Conservation (phyloP, 1,140 invertebrate genomes). For the Aphaenogaster ashmeadi region DNA sequence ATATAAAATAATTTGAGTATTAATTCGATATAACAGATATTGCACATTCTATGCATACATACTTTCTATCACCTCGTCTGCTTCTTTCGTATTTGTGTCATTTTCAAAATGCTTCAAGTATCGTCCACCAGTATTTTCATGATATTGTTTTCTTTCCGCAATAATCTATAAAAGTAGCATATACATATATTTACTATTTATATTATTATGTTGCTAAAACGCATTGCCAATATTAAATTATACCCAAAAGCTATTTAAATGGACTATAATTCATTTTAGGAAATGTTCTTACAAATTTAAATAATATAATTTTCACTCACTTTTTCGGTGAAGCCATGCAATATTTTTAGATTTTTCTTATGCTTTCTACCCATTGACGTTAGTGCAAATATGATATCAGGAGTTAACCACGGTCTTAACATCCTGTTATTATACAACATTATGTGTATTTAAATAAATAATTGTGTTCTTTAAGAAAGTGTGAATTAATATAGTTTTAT, state of each 20-base stretch:
- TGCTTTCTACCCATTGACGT: constrained; percentile 86
- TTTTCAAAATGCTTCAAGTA: constrained; percentile 61
- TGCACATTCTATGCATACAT: neutral
- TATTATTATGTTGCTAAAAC: neutral
- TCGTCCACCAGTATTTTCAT: constrained; percentile 67
- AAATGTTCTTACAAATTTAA: neutral
- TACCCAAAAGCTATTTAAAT: too few relatives aligned
- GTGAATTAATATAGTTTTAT: neutral
- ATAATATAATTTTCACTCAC: constrained; percentile 83
- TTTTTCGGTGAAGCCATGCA: constrained; percentile 91
- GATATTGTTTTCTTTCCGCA: constrained; percentile 78
- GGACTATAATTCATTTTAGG: neutral
- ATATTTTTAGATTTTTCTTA: constrained; percentile 88
- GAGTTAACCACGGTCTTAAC: constrained; percentile 89
- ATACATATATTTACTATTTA: neutral
- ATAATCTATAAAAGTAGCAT: constrained; percentile 77
- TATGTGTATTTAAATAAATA: neutral
- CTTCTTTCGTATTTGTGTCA: neutral
- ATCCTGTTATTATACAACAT: constrained; percentile 67
- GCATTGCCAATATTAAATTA: neutral
- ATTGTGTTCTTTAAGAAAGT: neutral
- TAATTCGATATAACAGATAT: neutral
- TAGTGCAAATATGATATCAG: constrained; percentile 87
- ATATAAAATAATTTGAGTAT: neutral
- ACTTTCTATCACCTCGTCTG: constrained; percentile 35